Conservation (phyloP, 2,113 vertebrate genomes). For the Lutjanus erythropterus region DNA sequence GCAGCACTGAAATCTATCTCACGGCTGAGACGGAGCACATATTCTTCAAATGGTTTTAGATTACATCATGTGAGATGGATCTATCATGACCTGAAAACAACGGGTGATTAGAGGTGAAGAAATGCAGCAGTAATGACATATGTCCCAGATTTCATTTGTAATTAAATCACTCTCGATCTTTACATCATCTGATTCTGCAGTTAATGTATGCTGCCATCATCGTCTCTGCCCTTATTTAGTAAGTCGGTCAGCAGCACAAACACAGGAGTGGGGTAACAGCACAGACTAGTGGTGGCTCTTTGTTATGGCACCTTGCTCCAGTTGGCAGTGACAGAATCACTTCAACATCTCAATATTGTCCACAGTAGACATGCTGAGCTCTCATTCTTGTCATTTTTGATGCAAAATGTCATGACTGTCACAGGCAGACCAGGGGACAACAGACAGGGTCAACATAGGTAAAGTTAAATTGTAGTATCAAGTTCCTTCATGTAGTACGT, state of each 20-base stretch:
- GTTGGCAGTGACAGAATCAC: conserved; percentile 11
- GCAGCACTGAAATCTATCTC: conserved; percentile 3
- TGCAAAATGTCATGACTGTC: not conserved
- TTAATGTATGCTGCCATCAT: conserved; percentile 80
- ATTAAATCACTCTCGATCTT: conserved; percentile 45
- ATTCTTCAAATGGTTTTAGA: conserved; percentile 9
- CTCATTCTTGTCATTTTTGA: not conserved
- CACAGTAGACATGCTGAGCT: not conserved
- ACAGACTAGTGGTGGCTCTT: conserved; percentile 71
- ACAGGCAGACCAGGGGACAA: too few relatives aligned
- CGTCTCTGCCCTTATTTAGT: conserved; percentile 55
- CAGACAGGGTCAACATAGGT: too few relatives aligned
- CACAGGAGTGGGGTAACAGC: conserved; percentile 73
- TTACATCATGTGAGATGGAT: not conserved
- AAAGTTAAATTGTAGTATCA: too few relatives aligned
- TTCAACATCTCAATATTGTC: not conserved
- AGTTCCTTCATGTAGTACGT: too few relatives aligned
- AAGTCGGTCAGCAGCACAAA: conserved; percentile 72
- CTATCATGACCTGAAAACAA: conserved; percentile 9
- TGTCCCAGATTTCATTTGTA: conserved; percentile 38
- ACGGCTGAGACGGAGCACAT: not conserved
- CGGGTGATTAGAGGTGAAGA: conserved; percentile 14
- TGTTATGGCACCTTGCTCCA: conserved; percentile 37
- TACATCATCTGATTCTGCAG: conserved; percentile 48
- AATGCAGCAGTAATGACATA: conserved; percentile 2